Evolutionary conservation across 1,140 invertebrate species (phyloP).

Genomic region (Caenorhabditis inopinata): DNA sequence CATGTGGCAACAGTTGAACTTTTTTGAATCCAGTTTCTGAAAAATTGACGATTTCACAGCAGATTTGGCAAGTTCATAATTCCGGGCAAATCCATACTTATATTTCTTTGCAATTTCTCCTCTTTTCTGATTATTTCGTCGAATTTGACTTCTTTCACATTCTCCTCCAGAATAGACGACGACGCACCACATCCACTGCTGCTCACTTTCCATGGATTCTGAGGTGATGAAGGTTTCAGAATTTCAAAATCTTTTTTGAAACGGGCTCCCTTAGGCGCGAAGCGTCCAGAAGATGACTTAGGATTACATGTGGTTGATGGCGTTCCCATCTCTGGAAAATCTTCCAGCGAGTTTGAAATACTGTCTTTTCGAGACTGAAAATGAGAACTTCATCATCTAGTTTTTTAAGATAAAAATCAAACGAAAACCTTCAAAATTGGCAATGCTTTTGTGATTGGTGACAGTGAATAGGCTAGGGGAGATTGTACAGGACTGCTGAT

Average conservation of each 20-base stretch:
- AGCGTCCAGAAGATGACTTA: background rate
- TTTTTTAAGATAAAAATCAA: too few species aligned
- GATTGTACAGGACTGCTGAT: background rate
- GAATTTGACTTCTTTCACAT: background rate
- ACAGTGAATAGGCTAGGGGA: background rate
- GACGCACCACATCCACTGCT: too few species aligned
- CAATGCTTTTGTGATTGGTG: background rate
- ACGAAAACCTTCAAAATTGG: background rate
- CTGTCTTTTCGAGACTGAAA: background rate
- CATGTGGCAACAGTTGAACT: background rate
- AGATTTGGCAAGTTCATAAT: too few species aligned
- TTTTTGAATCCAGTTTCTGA: background rate
- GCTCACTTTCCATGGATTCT: conserved; percentile 1
- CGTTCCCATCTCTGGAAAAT: background rate
- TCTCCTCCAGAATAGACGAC: too few species aligned
- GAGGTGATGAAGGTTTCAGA: background rate
- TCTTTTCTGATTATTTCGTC: background rate
- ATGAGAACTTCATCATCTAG: too few species aligned
- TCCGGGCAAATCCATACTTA: too few species aligned
- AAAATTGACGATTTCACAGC: too few species aligned
- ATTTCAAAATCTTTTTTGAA: background rate
- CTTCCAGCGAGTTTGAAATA: background rate
- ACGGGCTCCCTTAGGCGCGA: background rate
- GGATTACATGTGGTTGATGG: background rate
- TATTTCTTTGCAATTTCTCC: background rate